Conservation (phyloP, 2,888 invertebrate species). For the Fragum whitleyi region DNA sequence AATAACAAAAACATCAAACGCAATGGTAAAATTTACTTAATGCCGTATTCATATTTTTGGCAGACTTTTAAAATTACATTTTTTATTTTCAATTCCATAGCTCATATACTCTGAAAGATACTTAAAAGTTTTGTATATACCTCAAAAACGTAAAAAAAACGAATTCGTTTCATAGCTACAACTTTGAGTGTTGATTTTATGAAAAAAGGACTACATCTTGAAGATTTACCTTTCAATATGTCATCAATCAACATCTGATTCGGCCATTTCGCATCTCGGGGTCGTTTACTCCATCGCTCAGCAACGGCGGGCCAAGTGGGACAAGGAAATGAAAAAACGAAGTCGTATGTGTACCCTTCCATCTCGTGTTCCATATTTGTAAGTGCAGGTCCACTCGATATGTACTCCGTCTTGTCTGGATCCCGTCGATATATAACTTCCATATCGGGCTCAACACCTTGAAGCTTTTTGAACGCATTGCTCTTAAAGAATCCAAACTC, state of each 20-base stretch:
- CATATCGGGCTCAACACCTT: constrained; percentile 10
- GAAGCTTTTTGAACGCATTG: constrained; percentile 23
- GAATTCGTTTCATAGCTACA: too few species aligned
- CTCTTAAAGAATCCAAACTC: constrained; percentile 44
- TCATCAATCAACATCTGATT: constrained; percentile 25
- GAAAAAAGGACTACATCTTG: too few species aligned
- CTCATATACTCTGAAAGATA: too few species aligned
- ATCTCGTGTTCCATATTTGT: constrained; percentile 36
- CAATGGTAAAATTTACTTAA: too few species aligned
- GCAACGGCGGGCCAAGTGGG: constrained; percentile 54
- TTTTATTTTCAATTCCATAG: too few species aligned
- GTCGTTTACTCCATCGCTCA: constrained; percentile 55
- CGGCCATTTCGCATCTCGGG: constrained; percentile 50
- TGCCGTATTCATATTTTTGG: too few species aligned
- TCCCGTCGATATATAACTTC: constrained; percentile 34
- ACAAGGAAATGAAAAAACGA: constrained; percentile 61
- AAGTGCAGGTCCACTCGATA: constrained; percentile 49
- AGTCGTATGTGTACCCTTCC: constrained; percentile 56
- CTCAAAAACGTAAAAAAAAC: too few species aligned
- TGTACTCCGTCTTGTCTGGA: constrained; percentile 21
- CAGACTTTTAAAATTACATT: too few species aligned
- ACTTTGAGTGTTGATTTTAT: too few species aligned
- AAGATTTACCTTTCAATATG: constrained; percentile 36
- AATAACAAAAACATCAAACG: too few species aligned
- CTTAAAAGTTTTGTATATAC: too few species aligned